These are phyloP conservation scores for Penelope pileata DNA, from an alignment of 2,113 vertebrate genomes.

Conservation along the genomic window DNA sequence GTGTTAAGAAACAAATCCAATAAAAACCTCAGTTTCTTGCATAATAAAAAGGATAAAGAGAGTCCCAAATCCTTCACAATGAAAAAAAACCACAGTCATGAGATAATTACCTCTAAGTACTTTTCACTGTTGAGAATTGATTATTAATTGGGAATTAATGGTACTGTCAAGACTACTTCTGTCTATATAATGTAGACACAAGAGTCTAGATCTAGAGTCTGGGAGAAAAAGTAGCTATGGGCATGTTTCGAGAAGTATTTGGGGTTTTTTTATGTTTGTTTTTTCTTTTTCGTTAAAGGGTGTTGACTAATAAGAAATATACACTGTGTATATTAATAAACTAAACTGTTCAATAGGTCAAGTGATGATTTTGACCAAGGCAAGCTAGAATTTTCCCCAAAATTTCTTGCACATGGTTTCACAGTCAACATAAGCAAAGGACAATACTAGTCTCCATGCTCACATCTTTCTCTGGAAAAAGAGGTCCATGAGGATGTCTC, in stretches of 20 bases:
- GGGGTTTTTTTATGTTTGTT: too few species aligned
- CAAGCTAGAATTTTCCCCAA: not conserved
- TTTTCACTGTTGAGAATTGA: not conserved
- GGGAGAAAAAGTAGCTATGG: not conserved
- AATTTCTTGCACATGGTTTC: not conserved
- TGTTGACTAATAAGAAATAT: not conserved
- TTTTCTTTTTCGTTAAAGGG: not conserved
- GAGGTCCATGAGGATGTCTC: not conserved
- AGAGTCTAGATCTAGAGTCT: not conserved
- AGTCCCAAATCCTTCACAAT: not conserved
- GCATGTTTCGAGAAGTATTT: not conserved
- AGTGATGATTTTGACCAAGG: not conserved
- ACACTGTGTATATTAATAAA: not conserved
- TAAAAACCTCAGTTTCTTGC: not conserved
- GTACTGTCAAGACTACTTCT: not conserved
- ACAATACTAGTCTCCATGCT: not conserved
- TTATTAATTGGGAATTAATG: too few species aligned
- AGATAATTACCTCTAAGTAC: not conserved
- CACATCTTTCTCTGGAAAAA: not conserved
- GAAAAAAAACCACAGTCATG: not conserved
- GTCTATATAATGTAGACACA: not conserved
- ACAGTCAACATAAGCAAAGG: not conserved
- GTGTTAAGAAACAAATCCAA: not conserved
- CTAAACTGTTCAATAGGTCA: not conserved
- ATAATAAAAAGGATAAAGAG: not conserved